Evolutionary conservation across 2,113 vertebrate genomes (phyloP), one percentile per base, ranked within the genome.

Genomic region (Cathartes aura): DNA sequence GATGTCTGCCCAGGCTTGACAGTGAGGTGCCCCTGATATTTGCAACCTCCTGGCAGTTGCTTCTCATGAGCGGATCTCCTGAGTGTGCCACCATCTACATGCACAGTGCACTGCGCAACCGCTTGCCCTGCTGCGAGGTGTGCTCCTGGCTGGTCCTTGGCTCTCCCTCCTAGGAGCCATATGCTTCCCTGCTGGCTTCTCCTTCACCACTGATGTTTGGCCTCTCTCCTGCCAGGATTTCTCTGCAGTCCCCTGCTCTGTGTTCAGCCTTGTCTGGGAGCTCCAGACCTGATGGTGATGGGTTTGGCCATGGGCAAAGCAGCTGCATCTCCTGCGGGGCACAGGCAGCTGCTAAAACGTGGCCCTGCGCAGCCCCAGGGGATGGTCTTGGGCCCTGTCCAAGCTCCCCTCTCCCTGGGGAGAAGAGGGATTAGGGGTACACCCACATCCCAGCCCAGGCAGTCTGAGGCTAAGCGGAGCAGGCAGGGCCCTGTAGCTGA

Each of bases 101-200:
- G 38, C 42, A n/a, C 7, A 3, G 36, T 11, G 26, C 3, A 10
- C 36, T 38, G 21, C 45, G 58, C 56, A 20, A 20, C 29, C 0
- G 0, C 67, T 53, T 74, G 47, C 42, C 29, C 64, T 89, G 38
- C 59, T 90, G 38, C 56, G 50, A 56, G 43, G 22, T 1, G 1
- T 4, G 9, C 8, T 83, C 30, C 74, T 48, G 58, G 23, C 38
- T 72, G 66, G 6, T 43, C 30, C 58, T 76, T 3, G 1, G 38
- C 50, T 66, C 2, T 55, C 29, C 12, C 11, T 76, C 12, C 38
- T 8, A 29, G 67, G 47, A 89, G 26, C 38, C 0, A 1, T 7
- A 1, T 45, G 59, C 30, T 83, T 81, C 16, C 42, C 45, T 38
- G 58, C n/a, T 78, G 55, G 12, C n/a, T 86, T 84, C 21, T 53